Evolutionary conservation across 2,888 invertebrate genomes (phyloP), one percentile per base, ranked within the genome.

Genomic region (Andrena bucephala): DNA sequence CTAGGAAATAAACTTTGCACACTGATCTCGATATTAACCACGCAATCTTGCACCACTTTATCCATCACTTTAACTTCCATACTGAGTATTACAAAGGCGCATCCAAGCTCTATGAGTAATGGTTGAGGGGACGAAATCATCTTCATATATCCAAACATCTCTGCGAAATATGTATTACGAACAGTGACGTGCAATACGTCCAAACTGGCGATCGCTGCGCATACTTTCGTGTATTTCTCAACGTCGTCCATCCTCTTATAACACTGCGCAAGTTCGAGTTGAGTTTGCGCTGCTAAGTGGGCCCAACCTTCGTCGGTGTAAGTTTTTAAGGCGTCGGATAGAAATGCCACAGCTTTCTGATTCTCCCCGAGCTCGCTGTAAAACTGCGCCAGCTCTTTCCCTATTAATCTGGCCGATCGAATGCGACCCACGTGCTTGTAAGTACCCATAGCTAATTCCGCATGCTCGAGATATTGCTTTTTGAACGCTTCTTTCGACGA

Each of bases 401-500:
- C 99, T 76, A 99, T 97, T 65, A 97, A 95, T 59, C 98, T 96
- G 0, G 99, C 99, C 72, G 97, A 98, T 87, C 98, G 95, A 89
- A 96, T 95, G 7, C 95, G 94, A 10, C 95, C 97, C 84, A 99
- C 98, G 94, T 99, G 99, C 92, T 99, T 99, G 92, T 98, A 99
- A 0, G 99, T 99, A 70, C 99, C 98, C 96, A 99, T 98, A 0
- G 99, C 98, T 84, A 99, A 94, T 93, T 99, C 99, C 0, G 98
- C 98, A 79, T 99, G 94, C 94, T 99, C 99, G 92, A 99, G 94
- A 92, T 99, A 99, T 88, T 98, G 97, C 92, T 97, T 97, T 90
- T 97, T 97, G 93, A 99, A 99, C 68, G 97, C 96, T 76, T 97
- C 97, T 92, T 97, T 97, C 13, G 98, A 98, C 73, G 98, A 98